These are phyloP conservation scores for Gopherus flavomarginatus DNA, from an alignment of 2,113 vertebrate species.

Conservation along the genomic window DNA sequence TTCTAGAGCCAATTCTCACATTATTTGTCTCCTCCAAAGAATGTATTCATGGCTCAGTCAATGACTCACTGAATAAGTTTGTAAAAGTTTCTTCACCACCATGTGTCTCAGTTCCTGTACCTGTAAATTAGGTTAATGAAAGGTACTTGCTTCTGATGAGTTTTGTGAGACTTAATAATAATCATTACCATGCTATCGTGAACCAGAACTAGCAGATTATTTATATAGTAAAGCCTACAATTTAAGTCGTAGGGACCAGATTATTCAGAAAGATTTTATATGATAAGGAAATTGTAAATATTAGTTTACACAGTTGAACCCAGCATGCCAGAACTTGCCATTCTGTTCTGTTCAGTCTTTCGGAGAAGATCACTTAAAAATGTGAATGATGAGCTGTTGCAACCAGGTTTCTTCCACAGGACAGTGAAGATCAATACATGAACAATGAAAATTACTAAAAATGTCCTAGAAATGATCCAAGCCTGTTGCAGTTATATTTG, in stretches of 20 bases:
- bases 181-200: constrained; percentile 15
- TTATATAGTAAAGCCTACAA: constrained; percentile 34
- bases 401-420: not conserved
- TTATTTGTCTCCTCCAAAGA: constrained; percentile 32
- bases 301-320: constrained; percentile 37
- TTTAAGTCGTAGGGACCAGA: constrained; percentile 35
- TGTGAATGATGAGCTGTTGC: not conserved
- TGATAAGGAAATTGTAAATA: constrained; percentile 26
- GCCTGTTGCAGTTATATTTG: not conserved
- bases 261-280: constrained; percentile 29
- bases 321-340: not conserved
- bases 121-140: constrained; percentile 29
- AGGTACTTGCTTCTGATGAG: constrained; percentile 39
- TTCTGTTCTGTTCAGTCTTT: constrained; percentile 18
- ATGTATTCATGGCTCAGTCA: constrained; percentile 38
- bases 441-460: not conserved
- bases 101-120: not conserved
- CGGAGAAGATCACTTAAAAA: not conserved
- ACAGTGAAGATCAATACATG: not conserved
- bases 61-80: not conserved
- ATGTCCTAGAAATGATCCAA: not conserved
- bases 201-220: constrained; percentile 49
- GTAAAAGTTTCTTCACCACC: constrained; percentile 20
- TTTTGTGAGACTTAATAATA: constrained; percentile 14
- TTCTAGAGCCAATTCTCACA: constrained; percentile 43